Evolutionary conservation across 2,113 vertebrate genomes (phyloP).

Genomic region (Eudyptes chrysolophus): DNA sequence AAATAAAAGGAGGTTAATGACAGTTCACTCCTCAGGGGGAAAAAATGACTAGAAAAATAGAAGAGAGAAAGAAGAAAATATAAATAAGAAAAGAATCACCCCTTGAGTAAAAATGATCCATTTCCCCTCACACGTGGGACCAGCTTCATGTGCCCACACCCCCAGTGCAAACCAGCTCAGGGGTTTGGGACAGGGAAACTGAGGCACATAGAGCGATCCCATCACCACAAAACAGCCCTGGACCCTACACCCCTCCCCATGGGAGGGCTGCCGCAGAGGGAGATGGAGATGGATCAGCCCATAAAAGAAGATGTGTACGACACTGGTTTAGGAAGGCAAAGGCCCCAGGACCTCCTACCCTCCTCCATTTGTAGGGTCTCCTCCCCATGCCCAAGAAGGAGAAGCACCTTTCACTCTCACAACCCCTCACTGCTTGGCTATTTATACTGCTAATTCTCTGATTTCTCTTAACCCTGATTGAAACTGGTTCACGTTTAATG

Average conservation of each 20-base stretch:
- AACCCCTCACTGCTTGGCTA: background rate
- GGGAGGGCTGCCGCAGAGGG: fast-evolving
- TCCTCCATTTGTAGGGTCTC: fast-evolving
- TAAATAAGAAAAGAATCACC: background rate
- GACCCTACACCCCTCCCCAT: background rate
- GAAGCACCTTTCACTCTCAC: background rate
- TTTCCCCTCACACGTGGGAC: background rate
- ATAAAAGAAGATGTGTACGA: no score
- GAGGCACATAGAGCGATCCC: background rate
- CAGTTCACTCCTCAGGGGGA: background rate
- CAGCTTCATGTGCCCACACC: fast-evolving
- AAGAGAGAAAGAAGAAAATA: background rate
- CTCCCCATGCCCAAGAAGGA: background rate
- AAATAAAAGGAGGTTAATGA: background rate
- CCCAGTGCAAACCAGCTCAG: background rate
- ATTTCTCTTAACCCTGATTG: background rate
- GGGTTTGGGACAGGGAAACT: background rate
- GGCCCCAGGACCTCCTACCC: no score
- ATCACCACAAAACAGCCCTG: background rate
- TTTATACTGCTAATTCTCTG: background rate
- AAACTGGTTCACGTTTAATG: background rate
- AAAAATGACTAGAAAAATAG: background rate
- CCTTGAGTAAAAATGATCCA: background rate
- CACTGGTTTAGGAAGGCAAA: background rate
- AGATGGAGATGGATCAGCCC: no score